A percentile compares a stretch with the other conserved stretches of the same genome.
Conservation (phyloP, 2,113 vertebrate species). For the Myrmecobius fasciatus region DNA sequence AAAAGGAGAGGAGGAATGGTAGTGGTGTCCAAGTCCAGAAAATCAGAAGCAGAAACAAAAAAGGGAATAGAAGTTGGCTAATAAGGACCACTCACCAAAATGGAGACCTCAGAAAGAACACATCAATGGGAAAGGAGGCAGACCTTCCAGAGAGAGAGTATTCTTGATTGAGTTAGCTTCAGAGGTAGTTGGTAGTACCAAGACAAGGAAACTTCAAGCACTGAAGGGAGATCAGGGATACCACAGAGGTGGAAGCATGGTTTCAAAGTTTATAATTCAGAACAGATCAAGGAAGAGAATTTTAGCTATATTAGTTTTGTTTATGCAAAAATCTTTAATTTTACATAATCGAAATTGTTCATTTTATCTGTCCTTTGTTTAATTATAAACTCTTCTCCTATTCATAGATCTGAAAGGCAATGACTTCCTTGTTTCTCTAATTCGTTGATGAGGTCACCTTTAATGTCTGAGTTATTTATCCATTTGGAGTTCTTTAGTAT, state of each 20-base stretch:
- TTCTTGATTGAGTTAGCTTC: not conserved
- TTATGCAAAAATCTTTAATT: constrained; percentile 10
- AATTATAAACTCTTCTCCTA: constrained; percentile 19
- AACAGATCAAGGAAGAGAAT: not conserved
- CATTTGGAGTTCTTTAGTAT: not conserved
- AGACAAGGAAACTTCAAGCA: not conserved
- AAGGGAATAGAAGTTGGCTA: not conserved
- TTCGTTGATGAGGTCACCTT: constrained; percentile 15
- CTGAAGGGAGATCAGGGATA: not conserved
- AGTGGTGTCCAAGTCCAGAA: not conserved
- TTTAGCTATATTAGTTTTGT: not conserved
- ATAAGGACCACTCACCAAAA: not conserved
- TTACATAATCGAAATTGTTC: constrained; percentile 10
- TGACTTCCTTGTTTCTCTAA: constrained; percentile 4
- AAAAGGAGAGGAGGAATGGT: not conserved
- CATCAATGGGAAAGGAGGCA: not conserved
- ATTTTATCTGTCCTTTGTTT: not conserved
- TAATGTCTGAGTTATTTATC: constrained; percentile 1
- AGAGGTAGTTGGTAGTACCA: not conserved
- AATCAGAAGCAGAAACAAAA: not conserved
- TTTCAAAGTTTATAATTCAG: not conserved
- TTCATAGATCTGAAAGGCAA: not conserved
- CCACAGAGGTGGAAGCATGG: not conserved
- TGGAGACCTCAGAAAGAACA: too few relatives aligned
- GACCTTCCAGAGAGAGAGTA: not conserved